Conservation (phyloP, 2,888 invertebrate species). For the Baccha elongata region DNA sequence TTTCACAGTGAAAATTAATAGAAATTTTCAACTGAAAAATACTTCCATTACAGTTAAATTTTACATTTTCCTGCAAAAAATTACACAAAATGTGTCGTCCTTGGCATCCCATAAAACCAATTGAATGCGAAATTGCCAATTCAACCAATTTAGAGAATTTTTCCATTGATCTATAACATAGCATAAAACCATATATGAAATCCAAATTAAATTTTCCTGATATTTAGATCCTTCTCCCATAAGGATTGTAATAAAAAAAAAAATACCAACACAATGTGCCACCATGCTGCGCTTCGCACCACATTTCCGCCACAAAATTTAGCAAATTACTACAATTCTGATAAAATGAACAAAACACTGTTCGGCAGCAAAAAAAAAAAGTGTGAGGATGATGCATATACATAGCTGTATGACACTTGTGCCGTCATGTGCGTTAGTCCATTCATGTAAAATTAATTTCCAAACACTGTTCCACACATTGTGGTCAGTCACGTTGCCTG, state of each 20-base stretch:
- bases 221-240: not conserved
- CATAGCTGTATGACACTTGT: conserved; percentile 26
- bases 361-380: not conserved
- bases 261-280: conserved; percentile 7
- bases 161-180: conserved; percentile 18
- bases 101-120: conserved; percentile 51
- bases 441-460: conserved; percentile 70
- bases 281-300: not conserved
- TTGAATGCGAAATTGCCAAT: conserved; percentile 62
- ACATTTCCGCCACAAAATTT: conserved; percentile 3
- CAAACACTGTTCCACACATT: conserved; percentile 61
- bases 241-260: not conserved
- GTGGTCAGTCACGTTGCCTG: conserved; percentile 66
- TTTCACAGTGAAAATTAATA: no score
- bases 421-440: conserved; percentile 29
- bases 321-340: conserved; percentile 50
- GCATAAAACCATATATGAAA: conserved; percentile 35
- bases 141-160: conserved; percentile 39
- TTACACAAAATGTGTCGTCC: conserved; percentile 29
- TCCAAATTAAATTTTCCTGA: conserved; percentile 53
- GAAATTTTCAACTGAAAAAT: not conserved
- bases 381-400: conserved; percentile 38
- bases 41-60: not conserved
- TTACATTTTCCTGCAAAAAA: conserved; percentile 2
- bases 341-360: conserved; percentile 40